phyloP scores from a whole-genome alignment of 2,113 vertebrate species.

The Serilophus lunatus region DNA sequence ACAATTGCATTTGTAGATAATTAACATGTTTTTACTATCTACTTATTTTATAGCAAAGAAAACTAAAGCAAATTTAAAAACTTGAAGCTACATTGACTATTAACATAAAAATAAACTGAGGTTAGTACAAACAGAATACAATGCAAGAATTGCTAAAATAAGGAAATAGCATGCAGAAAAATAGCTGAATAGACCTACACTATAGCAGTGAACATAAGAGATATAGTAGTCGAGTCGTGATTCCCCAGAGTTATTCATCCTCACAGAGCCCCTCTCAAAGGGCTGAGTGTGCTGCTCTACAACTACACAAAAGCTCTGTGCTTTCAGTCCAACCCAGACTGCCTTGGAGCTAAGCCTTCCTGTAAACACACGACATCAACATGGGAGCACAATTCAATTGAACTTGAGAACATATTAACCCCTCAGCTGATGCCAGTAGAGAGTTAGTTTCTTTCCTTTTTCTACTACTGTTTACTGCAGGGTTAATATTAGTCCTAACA shows the following conservation, averaged over 20 bases:
- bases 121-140: background rate
- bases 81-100: background rate
- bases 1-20: background rate
- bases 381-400: background rate
- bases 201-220: conserved; percentile 75
- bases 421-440: background rate
- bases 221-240: conserved; percentile 42
- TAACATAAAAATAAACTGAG: background rate
- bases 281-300: background rate
- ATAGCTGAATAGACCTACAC: conserved; percentile 55
- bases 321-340: background rate
- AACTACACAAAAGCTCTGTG: background rate
- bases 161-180: background rate
- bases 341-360: conserved; percentile 9
- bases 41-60: background rate
- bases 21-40: background rate
- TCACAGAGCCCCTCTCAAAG: background rate
- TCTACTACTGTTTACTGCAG: background rate
- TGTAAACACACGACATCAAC: background rate
- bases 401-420: conserved; percentile 28
- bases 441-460: background rate
- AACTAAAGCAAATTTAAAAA: background rate
- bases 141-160: background rate
- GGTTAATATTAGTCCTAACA: background rate
- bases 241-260: background rate